phyloP scores from a whole-genome alignment of 2,113 vertebrate genomes.

The Gasterosteus nipponicus region DNA sequence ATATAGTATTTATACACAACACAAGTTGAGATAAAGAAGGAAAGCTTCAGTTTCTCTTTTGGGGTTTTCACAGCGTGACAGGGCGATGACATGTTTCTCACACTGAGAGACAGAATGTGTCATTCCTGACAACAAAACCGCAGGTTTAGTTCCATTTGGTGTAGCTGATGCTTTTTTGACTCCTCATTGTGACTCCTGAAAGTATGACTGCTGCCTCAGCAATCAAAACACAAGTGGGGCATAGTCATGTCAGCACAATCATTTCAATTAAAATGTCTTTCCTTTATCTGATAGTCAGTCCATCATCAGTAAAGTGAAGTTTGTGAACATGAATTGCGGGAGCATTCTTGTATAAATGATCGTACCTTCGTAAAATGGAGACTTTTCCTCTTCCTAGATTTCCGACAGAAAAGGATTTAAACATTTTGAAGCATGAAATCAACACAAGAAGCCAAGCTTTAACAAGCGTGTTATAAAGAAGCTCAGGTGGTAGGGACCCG shows the following conservation, averaged over 20 bases:
- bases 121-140: constrained; percentile 4
- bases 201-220: neutral
- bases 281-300: neutral
- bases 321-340: neutral
- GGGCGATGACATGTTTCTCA: neutral
- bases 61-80: constrained; percentile 2
- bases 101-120: neutral
- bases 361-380: neutral
- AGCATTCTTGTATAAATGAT: neutral
- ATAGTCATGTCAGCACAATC: neutral
- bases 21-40: constrained; percentile 16
- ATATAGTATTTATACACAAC: constrained; percentile 4
- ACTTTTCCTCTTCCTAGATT: too few relatives aligned
- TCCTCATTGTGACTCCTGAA: neutral
- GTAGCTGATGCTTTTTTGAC: neutral
- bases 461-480: neutral
- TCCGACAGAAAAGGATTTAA: neutral
- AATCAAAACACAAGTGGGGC: neutral
- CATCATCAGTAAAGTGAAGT: too few relatives aligned
- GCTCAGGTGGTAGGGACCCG: neutral
- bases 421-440: neutral
- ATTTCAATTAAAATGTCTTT: neutral
- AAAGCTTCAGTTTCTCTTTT: constrained; percentile 1
- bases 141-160: neutral
- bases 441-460: neutral